phyloP scores from a whole-genome alignment of 2,113 vertebrate genomes.

The Eulemur macaco region DNA sequence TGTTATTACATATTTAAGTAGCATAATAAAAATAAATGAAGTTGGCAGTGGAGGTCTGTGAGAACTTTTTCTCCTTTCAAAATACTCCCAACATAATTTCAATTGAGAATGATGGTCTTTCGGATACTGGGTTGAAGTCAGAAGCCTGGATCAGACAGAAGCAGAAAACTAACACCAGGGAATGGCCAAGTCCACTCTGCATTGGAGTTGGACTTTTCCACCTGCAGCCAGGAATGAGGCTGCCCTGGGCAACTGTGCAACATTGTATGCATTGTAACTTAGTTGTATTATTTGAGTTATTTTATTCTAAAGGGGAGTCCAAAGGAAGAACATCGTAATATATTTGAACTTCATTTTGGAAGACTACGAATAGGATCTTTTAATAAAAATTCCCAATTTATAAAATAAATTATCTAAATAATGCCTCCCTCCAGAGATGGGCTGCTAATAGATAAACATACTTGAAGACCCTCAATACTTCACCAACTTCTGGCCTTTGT shows the following conservation, averaged over 20 bases:
- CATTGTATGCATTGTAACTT: background rate
- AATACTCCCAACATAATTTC: background rate
- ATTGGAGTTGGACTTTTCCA: background rate
- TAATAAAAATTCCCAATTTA: background rate
- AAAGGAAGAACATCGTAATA: background rate
- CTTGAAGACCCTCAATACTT: background rate
- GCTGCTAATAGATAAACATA: background rate
- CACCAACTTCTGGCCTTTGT: background rate
- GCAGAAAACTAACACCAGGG: background rate
- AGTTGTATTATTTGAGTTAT: background rate
- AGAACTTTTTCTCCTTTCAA: background rate
- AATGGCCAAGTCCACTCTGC: background rate
- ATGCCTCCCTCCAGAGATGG: background rate
- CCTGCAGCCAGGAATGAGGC: background rate
- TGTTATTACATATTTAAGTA: slow-evolving; percentile 14
- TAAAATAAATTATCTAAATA: slow-evolving; percentile 15
- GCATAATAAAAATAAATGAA: slow-evolving; percentile 2
- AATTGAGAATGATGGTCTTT: background rate
- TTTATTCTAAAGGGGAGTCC: background rate
- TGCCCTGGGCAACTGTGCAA: background rate
- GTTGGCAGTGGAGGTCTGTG: background rate
- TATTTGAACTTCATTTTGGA: background rate
- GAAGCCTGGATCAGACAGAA: background rate
- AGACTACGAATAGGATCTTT: background rate
- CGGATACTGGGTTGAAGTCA: background rate